phyloP scores from a whole-genome alignment of 2,113 vertebrate genomes.

The Anoplopoma fimbria region DNA sequence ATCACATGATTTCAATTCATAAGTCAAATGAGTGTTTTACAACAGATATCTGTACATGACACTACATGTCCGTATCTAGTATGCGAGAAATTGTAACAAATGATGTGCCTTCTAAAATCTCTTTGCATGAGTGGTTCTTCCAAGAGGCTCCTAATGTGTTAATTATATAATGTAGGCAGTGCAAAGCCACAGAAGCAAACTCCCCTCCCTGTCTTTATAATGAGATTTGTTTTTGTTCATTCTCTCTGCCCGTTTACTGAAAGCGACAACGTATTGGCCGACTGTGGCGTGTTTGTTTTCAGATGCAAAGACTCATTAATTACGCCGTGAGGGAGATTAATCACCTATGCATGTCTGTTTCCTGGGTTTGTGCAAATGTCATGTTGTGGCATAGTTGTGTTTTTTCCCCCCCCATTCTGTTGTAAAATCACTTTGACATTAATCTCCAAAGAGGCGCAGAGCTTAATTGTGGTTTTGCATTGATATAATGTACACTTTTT shows the following conservation, averaged over 20 bases:
- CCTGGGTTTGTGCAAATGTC: conserved; percentile 27
- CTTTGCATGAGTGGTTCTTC: background rate
- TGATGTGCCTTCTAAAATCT: background rate
- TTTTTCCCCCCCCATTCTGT: background rate
- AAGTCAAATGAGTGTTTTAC: background rate
- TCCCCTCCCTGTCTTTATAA: background rate
- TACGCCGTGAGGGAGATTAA: conserved; percentile 35
- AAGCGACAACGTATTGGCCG: conserved; percentile 9
- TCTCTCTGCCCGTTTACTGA: conserved; percentile 36
- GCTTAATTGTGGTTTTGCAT: background rate
- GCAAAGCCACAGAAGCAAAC: background rate
- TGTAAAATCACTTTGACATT: conserved; percentile 5
- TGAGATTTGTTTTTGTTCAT: conserved; percentile 31
- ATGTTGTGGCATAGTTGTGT: background rate
- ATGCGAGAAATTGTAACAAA: background rate
- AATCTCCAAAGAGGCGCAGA: background rate
- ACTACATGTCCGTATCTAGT: background rate
- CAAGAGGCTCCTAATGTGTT: background rate
- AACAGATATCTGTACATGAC: background rate
- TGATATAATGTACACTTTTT: background rate
- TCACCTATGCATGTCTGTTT: conserved; percentile 36
- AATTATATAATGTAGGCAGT: background rate
- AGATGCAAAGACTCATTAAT: conserved; percentile 50
- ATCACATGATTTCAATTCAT: background rate
- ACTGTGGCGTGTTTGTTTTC: conserved; percentile 33